These are phyloP conservation scores for Cyprinus carpio DNA, from an alignment of 2,113 vertebrate species.

Conservation along the genomic window DNA sequence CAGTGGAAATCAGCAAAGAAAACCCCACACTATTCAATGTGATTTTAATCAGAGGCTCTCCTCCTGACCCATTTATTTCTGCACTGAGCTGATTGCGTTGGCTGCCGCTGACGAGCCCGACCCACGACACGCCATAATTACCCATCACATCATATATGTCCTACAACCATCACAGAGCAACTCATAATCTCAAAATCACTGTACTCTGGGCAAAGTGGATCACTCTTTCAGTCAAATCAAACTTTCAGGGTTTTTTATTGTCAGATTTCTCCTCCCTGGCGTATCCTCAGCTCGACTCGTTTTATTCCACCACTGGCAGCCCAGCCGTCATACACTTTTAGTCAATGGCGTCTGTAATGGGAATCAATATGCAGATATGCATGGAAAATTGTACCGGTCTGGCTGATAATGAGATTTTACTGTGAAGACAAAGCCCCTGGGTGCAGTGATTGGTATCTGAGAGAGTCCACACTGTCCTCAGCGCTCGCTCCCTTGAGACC, in stretches of 20 bases:
- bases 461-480: constrained; percentile 26
- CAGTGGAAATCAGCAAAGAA: constrained; percentile 70
- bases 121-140: constrained; percentile 72
- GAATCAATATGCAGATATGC: constrained; percentile 56
- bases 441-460: constrained; percentile 45
- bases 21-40: constrained; percentile 70
- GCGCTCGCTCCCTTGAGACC: constrained; percentile 1
- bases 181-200: constrained; percentile 73
- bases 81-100: constrained; percentile 73
- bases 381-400: constrained; percentile 43
- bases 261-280: constrained; percentile 21
- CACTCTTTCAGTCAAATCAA: constrained; percentile 50
- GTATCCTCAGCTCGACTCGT: constrained; percentile 4
- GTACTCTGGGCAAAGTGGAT: constrained; percentile 62
- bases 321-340: constrained; percentile 2
- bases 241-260: constrained; percentile 49
- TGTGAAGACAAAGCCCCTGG: constrained; percentile 45
- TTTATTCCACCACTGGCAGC: not conserved
- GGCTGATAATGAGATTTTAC: constrained; percentile 49
- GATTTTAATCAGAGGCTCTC: constrained; percentile 77
- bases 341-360: constrained; percentile 42
- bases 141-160: constrained; percentile 75
- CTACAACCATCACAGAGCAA: constrained; percentile 64
- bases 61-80: constrained; percentile 77
- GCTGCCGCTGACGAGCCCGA: constrained; percentile 66